Evolutionary conservation across 2,113 vertebrate species (phyloP).

Genomic region (Mustelus asterias): DNA sequence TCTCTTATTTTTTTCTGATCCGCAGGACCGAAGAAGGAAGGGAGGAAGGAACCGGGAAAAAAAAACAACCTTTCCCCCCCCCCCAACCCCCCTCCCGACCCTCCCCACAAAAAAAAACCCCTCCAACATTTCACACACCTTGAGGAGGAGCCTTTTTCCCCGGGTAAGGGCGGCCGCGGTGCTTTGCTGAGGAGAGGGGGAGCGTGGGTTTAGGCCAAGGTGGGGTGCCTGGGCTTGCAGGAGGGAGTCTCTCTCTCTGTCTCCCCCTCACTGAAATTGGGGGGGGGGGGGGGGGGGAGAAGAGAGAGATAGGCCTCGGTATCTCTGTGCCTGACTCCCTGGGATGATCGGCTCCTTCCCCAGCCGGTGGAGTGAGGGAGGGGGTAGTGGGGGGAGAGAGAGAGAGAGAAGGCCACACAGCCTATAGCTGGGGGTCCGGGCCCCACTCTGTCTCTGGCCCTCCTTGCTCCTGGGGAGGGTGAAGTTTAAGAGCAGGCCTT

Average conservation of each 20-base stretch:
- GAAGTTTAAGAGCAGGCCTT: background rate
- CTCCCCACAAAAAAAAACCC: background rate
- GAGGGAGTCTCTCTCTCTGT: background rate
- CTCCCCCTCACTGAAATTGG: too few species aligned
- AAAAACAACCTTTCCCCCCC: too few species aligned
- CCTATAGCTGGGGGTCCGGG: too few species aligned
- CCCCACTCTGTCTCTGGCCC: background rate
- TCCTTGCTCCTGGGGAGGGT: background rate
- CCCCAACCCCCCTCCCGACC: too few species aligned
- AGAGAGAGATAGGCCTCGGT: background rate
- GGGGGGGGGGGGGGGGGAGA: background rate
- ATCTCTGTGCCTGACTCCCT: too few species aligned
- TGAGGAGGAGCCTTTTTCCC: slow-evolving; percentile 14
- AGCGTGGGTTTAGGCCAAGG: too few species aligned
- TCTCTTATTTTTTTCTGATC: background rate
- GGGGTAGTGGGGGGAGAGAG: too few species aligned
- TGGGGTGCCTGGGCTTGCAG: too few species aligned
- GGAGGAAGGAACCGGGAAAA: background rate
- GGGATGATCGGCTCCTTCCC: background rate
- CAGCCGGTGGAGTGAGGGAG: background rate
- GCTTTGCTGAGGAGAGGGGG: too few species aligned
- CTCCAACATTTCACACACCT: background rate
- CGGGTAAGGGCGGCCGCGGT: background rate
- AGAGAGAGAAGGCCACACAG: too few species aligned
- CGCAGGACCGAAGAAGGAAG: slow-evolving; percentile 14